A percentile compares a stretch with the other conserved stretches of the same genome.
phyloP scores from a whole-genome alignment of 2,888 invertebrate species.

The Caenorhabditis wallacei region DNA sequence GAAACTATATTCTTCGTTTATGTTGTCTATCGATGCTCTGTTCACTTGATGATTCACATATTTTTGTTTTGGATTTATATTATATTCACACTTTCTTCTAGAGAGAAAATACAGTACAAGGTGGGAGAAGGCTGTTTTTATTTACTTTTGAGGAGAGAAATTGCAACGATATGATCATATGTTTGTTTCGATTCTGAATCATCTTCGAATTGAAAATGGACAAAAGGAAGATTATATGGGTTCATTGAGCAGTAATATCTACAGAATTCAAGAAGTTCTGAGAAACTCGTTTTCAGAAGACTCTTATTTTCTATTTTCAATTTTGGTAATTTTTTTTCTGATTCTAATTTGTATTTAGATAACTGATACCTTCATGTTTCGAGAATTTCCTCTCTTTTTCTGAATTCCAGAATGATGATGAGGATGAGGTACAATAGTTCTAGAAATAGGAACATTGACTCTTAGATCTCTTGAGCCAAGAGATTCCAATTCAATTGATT shows the following conservation, averaged over 20 bases:
- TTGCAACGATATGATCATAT: conserved; percentile 29
- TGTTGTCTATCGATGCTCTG: conserved; percentile 6
- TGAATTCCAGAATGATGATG: neutral
- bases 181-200: conserved; percentile 45
- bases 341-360: neutral
- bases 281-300: too few species aligned
- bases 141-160: conserved; percentile 35
- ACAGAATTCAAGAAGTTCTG: too few species aligned
- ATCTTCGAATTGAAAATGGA: conserved; percentile 1
- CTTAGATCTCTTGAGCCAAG: conserved; percentile 27
- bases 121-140: conserved; percentile 24
- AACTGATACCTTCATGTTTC: conserved; percentile 14
- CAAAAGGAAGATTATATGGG: neutral
- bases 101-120: conserved; percentile 18
- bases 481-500: conserved; percentile 36
- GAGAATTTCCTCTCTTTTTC: neutral
- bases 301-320: too few species aligned
- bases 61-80: conserved; percentile 61
- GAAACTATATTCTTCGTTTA: conserved; percentile 17
- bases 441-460: neutral
- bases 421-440: neutral
- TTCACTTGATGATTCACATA: conserved; percentile 49
- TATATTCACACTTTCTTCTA: conserved; percentile 27
- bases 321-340: neutral
- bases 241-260: too few species aligned